Conservation (phyloP, 2,113 vertebrate species). For the Todiramphus saurophagus region DNA sequence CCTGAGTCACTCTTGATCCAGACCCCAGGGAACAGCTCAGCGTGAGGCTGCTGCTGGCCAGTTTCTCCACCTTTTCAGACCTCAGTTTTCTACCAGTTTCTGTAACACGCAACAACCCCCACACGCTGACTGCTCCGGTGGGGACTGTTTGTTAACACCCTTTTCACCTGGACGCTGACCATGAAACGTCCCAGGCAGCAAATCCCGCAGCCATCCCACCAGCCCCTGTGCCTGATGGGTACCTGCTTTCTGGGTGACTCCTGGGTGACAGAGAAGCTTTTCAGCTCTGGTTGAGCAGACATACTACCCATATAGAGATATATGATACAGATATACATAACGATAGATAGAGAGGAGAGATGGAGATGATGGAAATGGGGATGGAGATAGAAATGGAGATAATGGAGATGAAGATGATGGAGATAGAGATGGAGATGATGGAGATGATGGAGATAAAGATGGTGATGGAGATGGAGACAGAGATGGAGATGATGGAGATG, state of each 20-base stretch:
- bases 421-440: background rate
- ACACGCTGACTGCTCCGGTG: background rate
- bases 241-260: background rate
- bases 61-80: background rate
- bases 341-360: background rate
- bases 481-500: too few relatives aligned
- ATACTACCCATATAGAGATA: background rate
- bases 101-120: background rate
- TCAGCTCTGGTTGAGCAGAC: background rate
- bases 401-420: background rate
- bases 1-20: too few relatives aligned
- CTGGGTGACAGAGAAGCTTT: too few relatives aligned
- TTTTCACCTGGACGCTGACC: background rate
- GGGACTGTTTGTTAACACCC: background rate
- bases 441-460: too few relatives aligned
- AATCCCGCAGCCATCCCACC: accelerated
- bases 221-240: background rate
- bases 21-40: background rate
- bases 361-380: background rate
- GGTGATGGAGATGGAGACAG: too few relatives aligned
- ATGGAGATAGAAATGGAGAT: background rate
- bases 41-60: background rate
- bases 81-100: background rate
- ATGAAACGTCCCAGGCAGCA: background rate
- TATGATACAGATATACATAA: background rate